A percentile compares a stretch with the other conserved stretches of the same genome.
phyloP scores from a whole-genome alignment of 1,140 invertebrate species.

The Rhagoletis pomonella region DNA sequence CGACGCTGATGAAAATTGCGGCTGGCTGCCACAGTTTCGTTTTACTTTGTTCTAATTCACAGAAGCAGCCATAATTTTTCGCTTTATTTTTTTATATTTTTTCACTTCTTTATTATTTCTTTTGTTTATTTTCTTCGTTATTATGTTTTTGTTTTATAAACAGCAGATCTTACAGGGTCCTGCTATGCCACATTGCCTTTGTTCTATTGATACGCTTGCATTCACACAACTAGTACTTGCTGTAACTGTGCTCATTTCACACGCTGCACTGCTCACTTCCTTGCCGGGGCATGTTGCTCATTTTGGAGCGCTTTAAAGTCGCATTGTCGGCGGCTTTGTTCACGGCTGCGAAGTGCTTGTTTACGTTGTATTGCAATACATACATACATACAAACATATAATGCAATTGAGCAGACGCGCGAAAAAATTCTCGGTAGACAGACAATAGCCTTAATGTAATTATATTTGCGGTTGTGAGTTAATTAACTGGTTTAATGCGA shows the following conservation, averaged over 20 bases:
- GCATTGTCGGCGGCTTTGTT: constrained; percentile 1
- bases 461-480: constrained; percentile 20
- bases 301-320: background rate
- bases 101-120: too few species aligned
- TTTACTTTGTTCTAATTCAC: too few species aligned
- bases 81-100: too few species aligned
- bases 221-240: background rate
- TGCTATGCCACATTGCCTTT: background rate
- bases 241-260: too few species aligned
- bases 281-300: background rate
- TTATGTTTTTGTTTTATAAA: background rate
- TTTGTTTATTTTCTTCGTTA: too few species aligned
- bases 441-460: constrained; percentile 3
- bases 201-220: background rate
- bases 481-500: constrained; percentile 18
- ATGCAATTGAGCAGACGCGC: background rate
- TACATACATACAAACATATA: too few species aligned
- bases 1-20: too few species aligned
- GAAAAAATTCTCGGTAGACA: background rate
- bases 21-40: too few species aligned
- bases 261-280: too few species aligned
- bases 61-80: too few species aligned
- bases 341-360: background rate
- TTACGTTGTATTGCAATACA: too few species aligned
- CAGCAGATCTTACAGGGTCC: background rate